Conservation (phyloP, 2,113 vertebrate genomes). For the Tylochromis polylepis region DNA sequence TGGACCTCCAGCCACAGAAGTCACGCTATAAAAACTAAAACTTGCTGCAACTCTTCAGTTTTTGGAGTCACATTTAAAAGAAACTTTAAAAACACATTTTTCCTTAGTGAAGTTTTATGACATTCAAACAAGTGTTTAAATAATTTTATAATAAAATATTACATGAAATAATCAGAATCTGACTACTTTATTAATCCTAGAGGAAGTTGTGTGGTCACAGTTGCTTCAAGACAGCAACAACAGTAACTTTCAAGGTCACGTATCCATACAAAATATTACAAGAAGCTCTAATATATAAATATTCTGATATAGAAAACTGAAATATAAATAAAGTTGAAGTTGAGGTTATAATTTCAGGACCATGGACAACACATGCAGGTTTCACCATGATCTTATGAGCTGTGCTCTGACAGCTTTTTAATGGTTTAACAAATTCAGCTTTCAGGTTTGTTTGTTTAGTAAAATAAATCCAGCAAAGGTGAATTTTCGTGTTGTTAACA, state of each 20-base stretch:
- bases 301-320: background rate
- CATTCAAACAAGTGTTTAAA: background rate
- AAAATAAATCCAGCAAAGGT: background rate
- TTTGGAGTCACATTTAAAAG: fast-evolving
- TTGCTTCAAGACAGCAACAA: too few species aligned
- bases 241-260: fast-evolving
- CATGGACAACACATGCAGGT: background rate
- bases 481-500: background rate
- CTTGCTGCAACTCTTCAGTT: background rate
- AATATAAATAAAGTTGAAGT: background rate
- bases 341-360: background rate
- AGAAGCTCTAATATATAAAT: background rate
- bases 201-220: background rate
- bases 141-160: background rate
- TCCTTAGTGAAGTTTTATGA: background rate
- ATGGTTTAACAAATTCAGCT: background rate
- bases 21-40: background rate
- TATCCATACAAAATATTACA: background rate
- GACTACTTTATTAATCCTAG: too few species aligned
- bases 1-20: too few species aligned
- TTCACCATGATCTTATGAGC: background rate
- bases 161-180: background rate
- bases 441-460: background rate
- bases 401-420: background rate
- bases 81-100: background rate